Base-by-base conservation (phyloP, 2,797 vertebrate species). In the Dromococcyx pavoninus region DNA sequence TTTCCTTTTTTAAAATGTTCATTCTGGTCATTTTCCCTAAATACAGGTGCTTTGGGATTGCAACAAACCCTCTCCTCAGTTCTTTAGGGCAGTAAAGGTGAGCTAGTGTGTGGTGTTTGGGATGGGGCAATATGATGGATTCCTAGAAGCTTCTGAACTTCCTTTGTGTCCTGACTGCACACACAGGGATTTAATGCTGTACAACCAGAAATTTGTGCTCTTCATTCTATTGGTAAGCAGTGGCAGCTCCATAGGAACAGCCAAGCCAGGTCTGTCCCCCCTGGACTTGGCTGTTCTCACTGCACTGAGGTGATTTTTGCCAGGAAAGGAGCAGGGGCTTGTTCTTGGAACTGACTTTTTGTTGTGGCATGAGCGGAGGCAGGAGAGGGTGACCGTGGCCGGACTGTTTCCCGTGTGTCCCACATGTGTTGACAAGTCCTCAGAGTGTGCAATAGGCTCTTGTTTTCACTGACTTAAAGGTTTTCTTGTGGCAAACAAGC, bases 381-480 rank as follows among this genome's bases (percentile, higher is more conserved):
- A 43, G 44, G 76, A 46, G 62, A 70, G 60, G 89, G 62, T 61
- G 77, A 57, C 37, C 3, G 12, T 2, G 12, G 46, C 66, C 3
- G 7, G 41, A 66, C 73, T 44, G 41, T 33, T 72, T 37, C 8
- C 46, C 0, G 0, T 56, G 51, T 27, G 23, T 84, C 70, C 37
- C 43, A 33, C 9, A 2, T 24, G 60, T 48, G 66, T 89, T 87
- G 89, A 46, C 28, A 85, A 58, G 46, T 32, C 82, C 37, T 73
- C 0, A 0, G n/a, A 35, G 39, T 62, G 58, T 30, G 74, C 2
- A 14, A 69, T 5, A 5, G 78, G 58, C 78, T 70, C 44, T 32
- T 66, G 48, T 89, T 94, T 91, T 83, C 86, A 82, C 82, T 21
- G 75, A 66, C 72, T 91, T 70, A 27, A 88, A 79, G 75, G 44